These are phyloP conservation scores for Tribolium freemani DNA, from an alignment of 2,888 invertebrate genomes.

Conservation along the genomic window DNA sequence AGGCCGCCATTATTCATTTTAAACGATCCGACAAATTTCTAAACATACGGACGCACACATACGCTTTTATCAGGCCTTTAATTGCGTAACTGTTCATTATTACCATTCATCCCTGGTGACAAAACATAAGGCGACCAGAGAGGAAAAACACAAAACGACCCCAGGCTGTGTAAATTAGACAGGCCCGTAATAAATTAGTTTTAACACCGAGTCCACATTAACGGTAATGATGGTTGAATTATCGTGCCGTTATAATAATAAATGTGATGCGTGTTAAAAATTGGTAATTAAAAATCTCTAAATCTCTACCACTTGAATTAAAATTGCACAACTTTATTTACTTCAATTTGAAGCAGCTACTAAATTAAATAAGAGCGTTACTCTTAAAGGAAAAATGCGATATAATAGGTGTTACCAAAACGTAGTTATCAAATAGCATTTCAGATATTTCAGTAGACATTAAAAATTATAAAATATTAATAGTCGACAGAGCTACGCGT, in stretches of 20 bases:
- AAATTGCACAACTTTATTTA: too few species aligned
- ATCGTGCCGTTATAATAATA: neutral
- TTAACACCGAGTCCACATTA: neutral
- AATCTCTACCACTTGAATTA: too few species aligned
- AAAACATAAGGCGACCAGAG: slow-evolving; percentile 16
- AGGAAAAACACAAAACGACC: slow-evolving; percentile 22
- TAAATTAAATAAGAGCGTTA: neutral
- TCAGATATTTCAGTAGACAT: too few species aligned
- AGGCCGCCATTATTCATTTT: slow-evolving; percentile 26
- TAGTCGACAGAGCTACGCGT: neutral
- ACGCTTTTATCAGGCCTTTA: slow-evolving; percentile 24
- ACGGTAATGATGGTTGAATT: neutral
- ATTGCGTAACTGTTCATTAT: slow-evolving; percentile 28
- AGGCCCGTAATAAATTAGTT: slow-evolving; percentile 25
- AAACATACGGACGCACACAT: slow-evolving; percentile 11
- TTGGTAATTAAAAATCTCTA: too few species aligned
- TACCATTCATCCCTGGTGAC: slow-evolving; percentile 15
- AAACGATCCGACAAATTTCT: slow-evolving; percentile 23
- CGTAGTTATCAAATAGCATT: neutral
- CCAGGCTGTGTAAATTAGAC: slow-evolving; percentile 9
- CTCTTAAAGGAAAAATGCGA: neutral
- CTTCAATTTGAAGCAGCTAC: too few species aligned
- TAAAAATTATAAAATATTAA: neutral
- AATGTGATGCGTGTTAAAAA: too few species aligned
- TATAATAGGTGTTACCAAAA: neutral